phyloP scores from a whole-genome alignment of 1,140 invertebrate genomes.

The Drosophila pseudoananassae region DNA sequence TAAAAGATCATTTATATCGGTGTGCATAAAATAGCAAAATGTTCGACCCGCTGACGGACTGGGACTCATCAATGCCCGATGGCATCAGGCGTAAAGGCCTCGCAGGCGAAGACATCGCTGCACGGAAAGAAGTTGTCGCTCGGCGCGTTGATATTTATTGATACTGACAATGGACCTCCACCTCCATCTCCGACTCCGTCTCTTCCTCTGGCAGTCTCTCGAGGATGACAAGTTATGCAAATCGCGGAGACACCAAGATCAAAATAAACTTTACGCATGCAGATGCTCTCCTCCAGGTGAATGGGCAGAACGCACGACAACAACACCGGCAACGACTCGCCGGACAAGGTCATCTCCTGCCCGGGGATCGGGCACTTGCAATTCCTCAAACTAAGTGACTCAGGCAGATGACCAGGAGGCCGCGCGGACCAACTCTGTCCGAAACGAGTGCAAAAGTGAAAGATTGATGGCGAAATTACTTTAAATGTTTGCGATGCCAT shows the following conservation, averaged over 20 bases:
- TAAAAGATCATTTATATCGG: conserved; percentile 83
- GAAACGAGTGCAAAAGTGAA: conserved; percentile 82
- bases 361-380: conserved; percentile 10
- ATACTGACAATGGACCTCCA: conserved; percentile 74
- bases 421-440: conserved; percentile 49
- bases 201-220: conserved; percentile 7
- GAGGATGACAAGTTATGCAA: conserved; percentile 81
- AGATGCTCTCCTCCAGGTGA: conserved; percentile 48
- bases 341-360: conserved; percentile 61
- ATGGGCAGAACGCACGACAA: conserved; percentile 65
- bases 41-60: conserved; percentile 72
- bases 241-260: conserved; percentile 80
- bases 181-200: conserved; percentile 1
- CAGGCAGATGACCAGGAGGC: conserved; percentile 35
- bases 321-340: neutral
- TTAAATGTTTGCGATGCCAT: conserved; percentile 66
- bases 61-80: conserved; percentile 74
- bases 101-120: neutral
- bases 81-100: conserved; percentile 50
- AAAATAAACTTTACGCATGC: conserved; percentile 78
- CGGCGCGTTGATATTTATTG: conserved; percentile 78
- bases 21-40: conserved; percentile 83
- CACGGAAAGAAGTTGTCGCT: conserved; percentile 72
- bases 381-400: conserved; percentile 54
- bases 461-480: conserved; percentile 83